Conservation (phyloP, 2,113 vertebrate species). For the Dipodomys ordii region DNA sequence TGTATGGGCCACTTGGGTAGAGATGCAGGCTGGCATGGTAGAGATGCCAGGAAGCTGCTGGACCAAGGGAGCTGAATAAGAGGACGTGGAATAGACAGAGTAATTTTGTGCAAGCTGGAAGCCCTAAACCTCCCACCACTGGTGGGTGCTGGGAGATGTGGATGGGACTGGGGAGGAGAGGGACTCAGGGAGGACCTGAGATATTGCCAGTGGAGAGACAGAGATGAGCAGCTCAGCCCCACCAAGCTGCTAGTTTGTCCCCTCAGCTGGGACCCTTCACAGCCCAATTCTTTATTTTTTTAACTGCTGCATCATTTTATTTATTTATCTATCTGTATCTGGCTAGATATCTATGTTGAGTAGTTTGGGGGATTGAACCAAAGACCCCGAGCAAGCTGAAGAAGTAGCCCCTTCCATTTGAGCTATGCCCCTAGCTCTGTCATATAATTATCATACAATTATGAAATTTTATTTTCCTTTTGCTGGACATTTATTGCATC, state of each 20-base stretch:
- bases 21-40: background rate
- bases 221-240: background rate
- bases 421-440: too few species aligned
- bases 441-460: background rate
- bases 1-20: background rate
- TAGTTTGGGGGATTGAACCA: too few species aligned
- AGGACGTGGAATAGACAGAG: background rate
- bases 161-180: background rate
- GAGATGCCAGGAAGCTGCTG: background rate
- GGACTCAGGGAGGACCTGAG: background rate
- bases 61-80: background rate
- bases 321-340: too few species aligned
- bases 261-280: background rate
- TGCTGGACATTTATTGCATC: slow-evolving; percentile 23
- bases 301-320: background rate
- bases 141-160: background rate
- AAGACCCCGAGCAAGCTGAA: too few species aligned
- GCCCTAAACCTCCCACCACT: background rate
- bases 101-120: background rate
- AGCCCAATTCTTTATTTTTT: background rate
- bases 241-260: background rate
- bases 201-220: background rate
- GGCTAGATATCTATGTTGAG: background rate
- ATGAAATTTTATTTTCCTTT: slow-evolving; percentile 20
- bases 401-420: too few species aligned